These are phyloP conservation scores for Clarias macrocephalus DNA, from an alignment of 2,113 vertebrate genomes.

Conservation along the genomic window DNA sequence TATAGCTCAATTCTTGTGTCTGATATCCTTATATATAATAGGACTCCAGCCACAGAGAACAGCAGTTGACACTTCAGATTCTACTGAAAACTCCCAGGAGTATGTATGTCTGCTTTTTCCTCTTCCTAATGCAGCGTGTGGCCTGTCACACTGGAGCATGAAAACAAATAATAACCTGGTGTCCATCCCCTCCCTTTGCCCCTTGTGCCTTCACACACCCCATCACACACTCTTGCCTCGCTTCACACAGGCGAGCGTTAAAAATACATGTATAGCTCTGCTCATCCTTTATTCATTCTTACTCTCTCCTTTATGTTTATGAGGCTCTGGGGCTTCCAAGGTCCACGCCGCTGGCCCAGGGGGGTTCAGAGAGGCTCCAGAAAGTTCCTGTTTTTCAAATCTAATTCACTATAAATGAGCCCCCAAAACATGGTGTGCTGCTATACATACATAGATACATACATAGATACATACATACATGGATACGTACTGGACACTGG, in stretches of 20 bases:
- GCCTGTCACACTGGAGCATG: conserved; percentile 42
- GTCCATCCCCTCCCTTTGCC: conserved; percentile 42
- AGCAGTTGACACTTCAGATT: conserved; percentile 30
- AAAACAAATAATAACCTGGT: conserved; percentile 52
- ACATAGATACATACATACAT: conserved; percentile 26
- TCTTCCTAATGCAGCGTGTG: conserved; percentile 35
- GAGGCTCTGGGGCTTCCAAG: conserved; percentile 67
- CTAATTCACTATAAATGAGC: conserved; percentile 66
- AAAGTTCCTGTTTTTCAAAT: conserved; percentile 71
- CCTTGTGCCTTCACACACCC: conserved; percentile 45
- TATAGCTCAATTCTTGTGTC: conserved; percentile 2
- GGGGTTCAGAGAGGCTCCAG: conserved; percentile 62
- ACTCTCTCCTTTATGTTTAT: conserved; percentile 78
- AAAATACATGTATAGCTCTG: conserved; percentile 81
- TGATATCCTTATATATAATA: conserved; percentile 29
- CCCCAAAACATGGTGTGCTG: conserved; percentile 46
- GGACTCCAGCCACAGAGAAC: conserved; percentile 9
- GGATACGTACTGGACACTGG: background rate
- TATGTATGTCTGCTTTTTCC: conserved; percentile 16
- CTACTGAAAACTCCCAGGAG: conserved; percentile 16
- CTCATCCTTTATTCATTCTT: conserved; percentile 78
- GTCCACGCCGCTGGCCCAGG: conserved; percentile 64
- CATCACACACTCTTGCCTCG: conserved; percentile 62
- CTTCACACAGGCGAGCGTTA: conserved; percentile 75
- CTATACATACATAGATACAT: conserved; percentile 55